These are phyloP conservation scores for Strigamia maritima DNA, from an alignment of 2,888 invertebrate genomes.

Conservation along the genomic window DNA sequence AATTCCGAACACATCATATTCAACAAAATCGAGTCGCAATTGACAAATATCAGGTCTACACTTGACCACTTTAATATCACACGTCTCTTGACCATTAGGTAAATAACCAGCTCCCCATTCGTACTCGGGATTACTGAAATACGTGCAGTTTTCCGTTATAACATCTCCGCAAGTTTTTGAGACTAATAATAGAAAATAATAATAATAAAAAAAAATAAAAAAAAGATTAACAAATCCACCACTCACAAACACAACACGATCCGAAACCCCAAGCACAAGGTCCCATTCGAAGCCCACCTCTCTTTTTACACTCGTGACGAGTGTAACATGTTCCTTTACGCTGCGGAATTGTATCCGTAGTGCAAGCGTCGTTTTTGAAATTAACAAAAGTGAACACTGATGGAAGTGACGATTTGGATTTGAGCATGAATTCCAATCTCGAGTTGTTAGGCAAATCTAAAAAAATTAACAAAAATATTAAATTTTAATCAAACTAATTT, in stretches of 20 bases:
- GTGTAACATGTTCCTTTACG: constrained; percentile 73
- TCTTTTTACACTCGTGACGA: constrained; percentile 65
- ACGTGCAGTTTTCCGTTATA: constrained; percentile 75
- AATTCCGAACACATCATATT: constrained; percentile 46
- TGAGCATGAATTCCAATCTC: background rate
- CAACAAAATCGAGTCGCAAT: constrained; percentile 46
- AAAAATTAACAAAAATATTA: too few species aligned
- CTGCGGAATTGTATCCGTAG: background rate
- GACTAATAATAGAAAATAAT: constrained; percentile 59
- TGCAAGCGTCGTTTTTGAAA: constrained; percentile 32
- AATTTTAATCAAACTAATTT: too few species aligned
- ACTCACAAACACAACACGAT: constrained; percentile 75
- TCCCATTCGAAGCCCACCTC: constrained; percentile 72
- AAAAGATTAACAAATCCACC: background rate
- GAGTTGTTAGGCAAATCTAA: background rate
- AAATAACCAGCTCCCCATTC: constrained; percentile 31
- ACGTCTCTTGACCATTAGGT: constrained; percentile 34
- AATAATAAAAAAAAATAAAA: background rate
- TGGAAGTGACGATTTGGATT: constrained; percentile 30
- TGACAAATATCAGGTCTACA: constrained; percentile 37
- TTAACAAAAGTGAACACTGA: constrained; percentile 37
- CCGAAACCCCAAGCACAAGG: constrained; percentile 74
- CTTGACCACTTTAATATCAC: constrained; percentile 34
- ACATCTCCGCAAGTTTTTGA: constrained; percentile 74
- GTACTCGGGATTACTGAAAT: constrained; percentile 79